Percentiles rank a stretch among this genome's conserved stretches.
These are phyloP conservation scores for Myiotriccus ornatus DNA, from an alignment of 2,797 vertebrate species.

Conservation along the genomic window DNA sequence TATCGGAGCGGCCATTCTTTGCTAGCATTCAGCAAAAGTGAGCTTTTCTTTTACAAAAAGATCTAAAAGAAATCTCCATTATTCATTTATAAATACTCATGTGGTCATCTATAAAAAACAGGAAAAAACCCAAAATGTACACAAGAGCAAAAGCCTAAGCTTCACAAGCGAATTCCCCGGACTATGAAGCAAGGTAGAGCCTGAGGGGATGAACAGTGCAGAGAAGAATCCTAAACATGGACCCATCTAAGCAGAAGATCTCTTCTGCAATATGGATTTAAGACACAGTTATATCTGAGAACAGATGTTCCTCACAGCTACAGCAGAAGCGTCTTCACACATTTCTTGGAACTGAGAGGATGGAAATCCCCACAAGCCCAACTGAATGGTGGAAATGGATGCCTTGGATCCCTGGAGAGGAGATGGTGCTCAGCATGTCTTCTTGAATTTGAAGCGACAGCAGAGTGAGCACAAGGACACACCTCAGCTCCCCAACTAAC, in stretches of 20 bases:
- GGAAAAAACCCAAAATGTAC: neutral
- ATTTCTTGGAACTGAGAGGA: neutral
- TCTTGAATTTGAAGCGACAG: fast-evolving
- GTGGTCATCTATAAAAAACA: neutral
- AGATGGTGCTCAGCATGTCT: neutral
- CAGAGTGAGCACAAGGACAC: neutral
- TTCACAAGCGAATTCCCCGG: neutral
- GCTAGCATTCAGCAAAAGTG: neutral
- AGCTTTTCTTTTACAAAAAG: neutral
- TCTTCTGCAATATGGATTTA: neutral
- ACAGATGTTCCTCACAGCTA: neutral
- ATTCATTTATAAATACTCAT: neutral
- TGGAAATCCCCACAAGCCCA: neutral
- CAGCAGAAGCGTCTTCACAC: neutral
- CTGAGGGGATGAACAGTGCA: fast-evolving
- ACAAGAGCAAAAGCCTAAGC: neutral
- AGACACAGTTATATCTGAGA: neutral
- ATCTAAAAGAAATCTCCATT: neutral
- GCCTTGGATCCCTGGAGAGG: neutral
- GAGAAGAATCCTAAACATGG: neutral
- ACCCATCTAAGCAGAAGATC: neutral
- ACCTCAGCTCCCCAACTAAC: neutral
- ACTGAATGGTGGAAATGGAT: neutral
- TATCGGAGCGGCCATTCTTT: neutral
- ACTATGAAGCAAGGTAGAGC: neutral